Conservation (phyloP, 2,797 vertebrate species). For the Tapirus indicus region DNA sequence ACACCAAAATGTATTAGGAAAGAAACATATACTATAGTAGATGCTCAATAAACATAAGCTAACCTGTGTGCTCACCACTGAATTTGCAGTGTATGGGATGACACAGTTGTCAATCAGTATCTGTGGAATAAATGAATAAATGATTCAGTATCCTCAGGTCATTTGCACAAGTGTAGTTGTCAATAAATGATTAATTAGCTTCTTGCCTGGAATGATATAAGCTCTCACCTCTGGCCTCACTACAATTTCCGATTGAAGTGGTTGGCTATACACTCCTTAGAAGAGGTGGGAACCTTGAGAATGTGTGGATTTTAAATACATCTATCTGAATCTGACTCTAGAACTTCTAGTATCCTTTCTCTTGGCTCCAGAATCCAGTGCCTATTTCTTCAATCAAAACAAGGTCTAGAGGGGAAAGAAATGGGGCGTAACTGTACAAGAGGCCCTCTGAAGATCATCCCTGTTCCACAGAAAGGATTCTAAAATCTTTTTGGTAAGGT, state of each 20-base stretch:
- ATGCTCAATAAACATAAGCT: background rate
- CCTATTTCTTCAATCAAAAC: background rate
- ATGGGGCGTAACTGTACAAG: background rate
- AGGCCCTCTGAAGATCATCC: background rate
- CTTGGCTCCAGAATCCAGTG: background rate
- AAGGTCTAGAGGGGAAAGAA: background rate
- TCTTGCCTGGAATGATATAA: background rate
- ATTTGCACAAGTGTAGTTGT: background rate
- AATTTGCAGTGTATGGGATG: background rate
- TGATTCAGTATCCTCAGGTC: background rate
- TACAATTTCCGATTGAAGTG: background rate
- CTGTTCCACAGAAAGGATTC: background rate
- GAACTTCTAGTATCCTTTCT: slow-evolving; percentile 1
- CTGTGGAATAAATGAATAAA: slow-evolving; percentile 10
- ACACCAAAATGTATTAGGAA: background rate
- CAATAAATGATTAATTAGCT: slow-evolving; percentile 30
- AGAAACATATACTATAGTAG: background rate
- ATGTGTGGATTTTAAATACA: background rate
- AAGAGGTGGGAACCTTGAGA: background rate
- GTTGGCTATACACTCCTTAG: background rate
- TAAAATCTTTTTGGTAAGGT: background rate
- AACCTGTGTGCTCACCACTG: background rate
- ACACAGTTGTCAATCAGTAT: background rate
- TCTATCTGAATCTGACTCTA: slow-evolving; percentile 5
- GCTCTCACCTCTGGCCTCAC: background rate